phyloP scores from a whole-genome alignment of 2,888 invertebrate species.

The Eudemis profundana region DNA sequence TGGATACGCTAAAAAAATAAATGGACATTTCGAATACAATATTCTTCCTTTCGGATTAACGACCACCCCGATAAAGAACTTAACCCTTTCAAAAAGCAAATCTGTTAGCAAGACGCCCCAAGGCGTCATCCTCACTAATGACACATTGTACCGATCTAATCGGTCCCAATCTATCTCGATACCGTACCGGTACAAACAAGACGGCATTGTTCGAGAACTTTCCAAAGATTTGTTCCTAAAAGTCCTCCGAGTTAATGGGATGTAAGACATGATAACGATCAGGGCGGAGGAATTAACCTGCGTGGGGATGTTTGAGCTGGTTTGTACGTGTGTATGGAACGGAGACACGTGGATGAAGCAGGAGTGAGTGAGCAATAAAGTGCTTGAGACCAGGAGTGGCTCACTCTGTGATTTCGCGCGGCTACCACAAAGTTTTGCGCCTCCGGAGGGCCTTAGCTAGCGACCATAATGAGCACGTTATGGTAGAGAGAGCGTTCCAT shows the following conservation, averaged over 20 bases:
- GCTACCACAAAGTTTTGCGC: too few relatives aligned
- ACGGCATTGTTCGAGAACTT: constrained; percentile 68
- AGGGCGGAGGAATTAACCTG: constrained; percentile 46
- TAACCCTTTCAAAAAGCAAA: constrained; percentile 25
- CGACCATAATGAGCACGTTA: too few relatives aligned
- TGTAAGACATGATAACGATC: constrained; percentile 67
- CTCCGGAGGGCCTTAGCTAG: too few relatives aligned
- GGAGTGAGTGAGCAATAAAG: neutral
- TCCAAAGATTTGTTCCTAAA: constrained; percentile 68
- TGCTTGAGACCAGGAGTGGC: too few relatives aligned
- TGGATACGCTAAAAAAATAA: too few relatives aligned
- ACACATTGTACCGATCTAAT: constrained; percentile 45
- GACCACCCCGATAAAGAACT: neutral
- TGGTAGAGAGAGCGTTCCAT: too few relatives aligned
- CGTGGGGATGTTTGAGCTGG: constrained; percentile 24
- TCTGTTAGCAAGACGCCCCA: constrained; percentile 8
- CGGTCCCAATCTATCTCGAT: constrained; percentile 50
- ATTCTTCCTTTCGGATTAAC: neutral
- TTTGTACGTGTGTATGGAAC: constrained; percentile 14
- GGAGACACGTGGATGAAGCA: too few relatives aligned
- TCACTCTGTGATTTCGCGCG: too few relatives aligned
- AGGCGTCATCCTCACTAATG: constrained; percentile 38
- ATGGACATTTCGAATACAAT: too few relatives aligned
- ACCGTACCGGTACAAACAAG: constrained; percentile 29
- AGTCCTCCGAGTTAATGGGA: constrained; percentile 71